A percentile compares a stretch with the other conserved stretches of the same genome.
These are phyloP conservation scores for Vultur gryphus DNA, from an alignment of 2,797 vertebrate genomes.

Conservation along the genomic window DNA sequence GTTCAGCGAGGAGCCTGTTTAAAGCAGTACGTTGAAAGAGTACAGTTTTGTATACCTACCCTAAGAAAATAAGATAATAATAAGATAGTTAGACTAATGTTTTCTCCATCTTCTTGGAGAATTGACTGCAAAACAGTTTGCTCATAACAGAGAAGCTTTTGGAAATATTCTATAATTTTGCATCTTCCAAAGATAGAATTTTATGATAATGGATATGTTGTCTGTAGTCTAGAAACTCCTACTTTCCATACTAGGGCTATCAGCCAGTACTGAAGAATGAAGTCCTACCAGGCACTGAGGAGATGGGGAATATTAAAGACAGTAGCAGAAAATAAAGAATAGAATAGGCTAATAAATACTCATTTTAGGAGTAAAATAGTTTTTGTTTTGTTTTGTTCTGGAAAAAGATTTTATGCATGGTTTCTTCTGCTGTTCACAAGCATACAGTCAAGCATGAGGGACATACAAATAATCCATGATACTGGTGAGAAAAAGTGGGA, in stretches of 20 bases:
- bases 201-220: not conserved
- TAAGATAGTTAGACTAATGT: not conserved
- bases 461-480: not conserved
- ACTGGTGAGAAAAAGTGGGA: not conserved
- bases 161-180: not conserved
- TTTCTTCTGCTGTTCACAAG: not conserved
- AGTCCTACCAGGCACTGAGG: not conserved
- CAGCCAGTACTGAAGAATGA: not conserved
- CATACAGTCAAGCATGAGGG: not conserved
- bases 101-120: not conserved
- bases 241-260: not conserved
- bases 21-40: not conserved
- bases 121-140: not conserved
- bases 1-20: not conserved
- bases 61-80: not conserved
- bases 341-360: not conserved
- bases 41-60: not conserved
- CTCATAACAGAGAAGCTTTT: not conserved
- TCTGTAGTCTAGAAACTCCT: not conserved
- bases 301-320: not conserved
- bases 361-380: not conserved
- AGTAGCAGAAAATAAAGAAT: not conserved
- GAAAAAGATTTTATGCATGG: not conserved
- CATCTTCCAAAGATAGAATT: not conserved
- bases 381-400: not conserved